These are phyloP conservation scores for Alloplasta piceator DNA, from an alignment of 2,888 invertebrate genomes.

Conservation along the genomic window DNA sequence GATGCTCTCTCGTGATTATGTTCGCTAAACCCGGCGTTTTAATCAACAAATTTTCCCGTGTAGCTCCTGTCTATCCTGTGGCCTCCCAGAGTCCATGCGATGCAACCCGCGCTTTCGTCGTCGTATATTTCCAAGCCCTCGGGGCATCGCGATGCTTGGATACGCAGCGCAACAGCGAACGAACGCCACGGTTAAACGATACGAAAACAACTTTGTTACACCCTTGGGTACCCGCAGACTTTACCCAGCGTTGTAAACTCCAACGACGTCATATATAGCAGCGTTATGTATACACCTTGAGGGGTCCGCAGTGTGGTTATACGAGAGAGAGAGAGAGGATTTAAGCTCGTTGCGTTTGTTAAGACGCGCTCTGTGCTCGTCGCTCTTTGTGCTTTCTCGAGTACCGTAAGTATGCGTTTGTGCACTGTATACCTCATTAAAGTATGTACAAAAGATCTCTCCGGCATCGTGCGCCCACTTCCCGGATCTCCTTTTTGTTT, in stretches of 20 bases:
- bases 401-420: not conserved
- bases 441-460: not conserved
- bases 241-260: slow-evolving; percentile 12
- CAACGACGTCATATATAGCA: slow-evolving; percentile 8
- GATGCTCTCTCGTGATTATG: slow-evolving; percentile 32
- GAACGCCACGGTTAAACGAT: slow-evolving; percentile 70
- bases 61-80: slow-evolving; percentile 43
- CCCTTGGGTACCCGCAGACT: slow-evolving; percentile 53
- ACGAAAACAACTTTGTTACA: slow-evolving; percentile 72
- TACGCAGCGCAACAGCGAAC: slow-evolving; percentile 47
- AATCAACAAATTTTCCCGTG: slow-evolving; percentile 66
- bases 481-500: slow-evolving; percentile 8
- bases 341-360: slow-evolving; percentile 33
- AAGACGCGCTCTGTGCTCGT: slow-evolving; percentile 1
- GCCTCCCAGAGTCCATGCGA: slow-evolving; percentile 24
- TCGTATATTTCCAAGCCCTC: slow-evolving; percentile 21
- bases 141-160: slow-evolving; percentile 29
- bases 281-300: slow-evolving; percentile 9
- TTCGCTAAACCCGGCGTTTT: slow-evolving; percentile 61
- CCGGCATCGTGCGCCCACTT: not conserved
- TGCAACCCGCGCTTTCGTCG: not conserved
- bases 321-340: not conserved
- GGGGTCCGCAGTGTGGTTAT: slow-evolving; percentile 4
- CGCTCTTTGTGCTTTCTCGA: slow-evolving; percentile 8
- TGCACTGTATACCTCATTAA: not conserved